Percentiles rank a stretch among this genome's conserved stretches.
These are phyloP conservation scores for Murina feae DNA, from an alignment of 2,113 vertebrate genomes.

Conservation along the genomic window DNA sequence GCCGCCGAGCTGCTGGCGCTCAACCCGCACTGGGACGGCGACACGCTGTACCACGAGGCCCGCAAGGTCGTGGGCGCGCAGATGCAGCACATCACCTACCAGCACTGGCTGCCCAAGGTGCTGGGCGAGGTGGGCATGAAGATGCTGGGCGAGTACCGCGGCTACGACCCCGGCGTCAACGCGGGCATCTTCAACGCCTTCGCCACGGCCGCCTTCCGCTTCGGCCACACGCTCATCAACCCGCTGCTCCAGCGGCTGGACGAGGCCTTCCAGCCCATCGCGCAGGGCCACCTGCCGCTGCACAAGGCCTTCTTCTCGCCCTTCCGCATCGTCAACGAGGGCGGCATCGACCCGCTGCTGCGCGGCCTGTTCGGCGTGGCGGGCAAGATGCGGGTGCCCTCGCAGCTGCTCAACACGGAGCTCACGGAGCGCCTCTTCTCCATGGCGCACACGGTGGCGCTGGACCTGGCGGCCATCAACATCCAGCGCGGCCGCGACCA, in stretches of 20 bases:
- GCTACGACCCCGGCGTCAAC: slow-evolving; percentile 94
- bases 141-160: slow-evolving; percentile 88
- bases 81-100: slow-evolving; percentile 98
- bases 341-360: slow-evolving; percentile 96
- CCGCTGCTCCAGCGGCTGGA: slow-evolving; percentile 93
- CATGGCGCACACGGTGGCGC: slow-evolving; percentile 95
- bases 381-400: slow-evolving; percentile 94
- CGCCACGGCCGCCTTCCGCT: slow-evolving; percentile 96
- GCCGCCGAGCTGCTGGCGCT: slow-evolving; percentile 91
- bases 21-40: slow-evolving; percentile 98
- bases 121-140: slow-evolving; percentile 93
- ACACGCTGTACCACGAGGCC: slow-evolving; percentile 97
- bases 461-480: slow-evolving; percentile 98
- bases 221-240: slow-evolving; percentile 97
- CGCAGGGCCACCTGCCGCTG: slow-evolving; percentile 93
- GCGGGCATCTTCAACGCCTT: slow-evolving; percentile 93
- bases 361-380: slow-evolving; percentile 94
- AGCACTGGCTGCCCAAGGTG: slow-evolving; percentile 97
- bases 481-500: slow-evolving; percentile 97
- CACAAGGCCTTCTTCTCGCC: slow-evolving; percentile 99
- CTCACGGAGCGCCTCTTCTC: slow-evolving; percentile 97
- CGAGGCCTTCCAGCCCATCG: slow-evolving; percentile 90
- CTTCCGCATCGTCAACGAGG: slow-evolving; percentile 96
- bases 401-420: slow-evolving; percentile 95
- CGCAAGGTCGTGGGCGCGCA: slow-evolving; percentile 96